Evolutionary conservation across 2,888 invertebrate species (phyloP), one percentile per base, ranked within the genome.

Genomic region (Pteria penguin): DNA sequence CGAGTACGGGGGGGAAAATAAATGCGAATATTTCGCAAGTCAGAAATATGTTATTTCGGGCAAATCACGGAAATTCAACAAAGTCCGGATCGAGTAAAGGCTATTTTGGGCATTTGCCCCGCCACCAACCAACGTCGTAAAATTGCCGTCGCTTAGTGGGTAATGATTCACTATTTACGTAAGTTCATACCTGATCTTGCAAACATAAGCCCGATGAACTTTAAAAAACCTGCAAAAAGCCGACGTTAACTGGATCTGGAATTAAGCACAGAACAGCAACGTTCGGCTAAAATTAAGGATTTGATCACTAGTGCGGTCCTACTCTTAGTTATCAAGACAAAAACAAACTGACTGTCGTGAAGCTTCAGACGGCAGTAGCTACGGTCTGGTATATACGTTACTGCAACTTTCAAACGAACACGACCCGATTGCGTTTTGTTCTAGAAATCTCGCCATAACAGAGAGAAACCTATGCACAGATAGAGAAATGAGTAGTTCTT

Each of bases 321-420:
- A 69, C 74, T 5, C 72, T 86, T 24, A 55, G 69, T n/a, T 83
- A n/a, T 72, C n/a, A 80, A 80, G 62, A 75, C 82, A 27, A 78
- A 73, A 22, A 58, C 80, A 8, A 81, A 85, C 5, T 78, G 79
- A 57, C 81, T 80, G 0, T n/a, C n/a, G n/a, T n/a, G n/a, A n/a
- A n/a, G n/a, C n/a, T n/a, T n/a, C n/a, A n/a, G 84, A 84, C 33
- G 73, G 80, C 1, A 82, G 78, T 26, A 78, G 76, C 26, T 85
- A 75, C 66, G 79, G 85, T n/a, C 24, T 84, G 29, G 84, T 82
- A 33, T 84, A 58, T 11, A 82, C 72, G 0, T 85, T 4, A 14
- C 80, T 76, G 32, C 11, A 67, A 27, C 78, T 81, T 31, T 76
- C 70, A 0, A 57, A 54, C 0, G 45, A 71, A 11, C 31, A 76